phyloP scores from a whole-genome alignment of 1,140 invertebrate genomes.

The Panulirus ornatus region DNA sequence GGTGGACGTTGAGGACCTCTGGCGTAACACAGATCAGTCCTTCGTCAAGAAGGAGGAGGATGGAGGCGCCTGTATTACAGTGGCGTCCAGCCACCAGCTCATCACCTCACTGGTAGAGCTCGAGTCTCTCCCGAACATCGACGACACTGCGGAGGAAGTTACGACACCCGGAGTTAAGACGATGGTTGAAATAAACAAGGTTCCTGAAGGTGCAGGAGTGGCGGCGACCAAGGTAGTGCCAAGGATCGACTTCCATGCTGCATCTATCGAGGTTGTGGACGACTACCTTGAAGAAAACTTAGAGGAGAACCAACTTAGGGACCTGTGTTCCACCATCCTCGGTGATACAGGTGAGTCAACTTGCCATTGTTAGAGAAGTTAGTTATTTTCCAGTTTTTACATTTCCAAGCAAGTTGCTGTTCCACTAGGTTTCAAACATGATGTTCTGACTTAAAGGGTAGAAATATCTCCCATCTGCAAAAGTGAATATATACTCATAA shows the following conservation, averaged over 20 bases:
- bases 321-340: conserved; percentile 31
- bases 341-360: conserved; percentile 31
- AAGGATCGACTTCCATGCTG: conserved; percentile 55
- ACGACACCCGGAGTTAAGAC: neutral
- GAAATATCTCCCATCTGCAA: too few species aligned
- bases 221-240: neutral
- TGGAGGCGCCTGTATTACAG: neutral
- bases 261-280: conserved; percentile 46
- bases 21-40: neutral
- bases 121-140: conserved; percentile 5
- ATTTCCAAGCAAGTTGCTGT: too few species aligned
- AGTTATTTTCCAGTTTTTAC: too few species aligned
- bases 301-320: conserved; percentile 14
- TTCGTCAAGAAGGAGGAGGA: neutral
- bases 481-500: too few species aligned
- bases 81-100: neutral
- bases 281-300: conserved; percentile 56
- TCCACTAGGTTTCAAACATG: too few species aligned
- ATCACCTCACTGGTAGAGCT: neutral
- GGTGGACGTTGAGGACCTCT: neutral
- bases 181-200: neutral
- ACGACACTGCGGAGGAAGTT: neutral
- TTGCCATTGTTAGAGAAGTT: too few species aligned
- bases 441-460: too few species aligned
- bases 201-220: neutral